Conservation (phyloP, 2,113 vertebrate species). For the Charina bottae region DNA sequence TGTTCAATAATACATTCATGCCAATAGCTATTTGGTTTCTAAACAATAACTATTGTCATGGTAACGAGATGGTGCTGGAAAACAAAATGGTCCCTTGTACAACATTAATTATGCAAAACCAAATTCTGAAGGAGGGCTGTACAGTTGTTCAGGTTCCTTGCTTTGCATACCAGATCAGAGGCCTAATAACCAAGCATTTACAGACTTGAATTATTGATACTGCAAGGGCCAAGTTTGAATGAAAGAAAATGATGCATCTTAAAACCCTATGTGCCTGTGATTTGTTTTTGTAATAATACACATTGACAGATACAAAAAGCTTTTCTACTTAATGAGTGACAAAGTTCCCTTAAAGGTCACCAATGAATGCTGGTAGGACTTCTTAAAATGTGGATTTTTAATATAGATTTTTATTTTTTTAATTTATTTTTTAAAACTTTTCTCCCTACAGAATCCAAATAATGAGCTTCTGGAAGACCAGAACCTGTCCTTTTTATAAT, state of each 20-base stretch:
- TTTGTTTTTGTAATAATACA: constrained; percentile 23
- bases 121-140: constrained; percentile 56
- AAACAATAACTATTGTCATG: constrained; percentile 59
- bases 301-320: neutral
- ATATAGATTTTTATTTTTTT: neutral
- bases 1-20: constrained; percentile 50
- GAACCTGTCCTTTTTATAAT: neutral
- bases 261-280: neutral
- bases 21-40: constrained; percentile 58
- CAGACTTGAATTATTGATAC: constrained; percentile 25
- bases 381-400: constrained; percentile 39
- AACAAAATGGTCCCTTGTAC: constrained; percentile 62
- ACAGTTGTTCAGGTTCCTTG: constrained; percentile 49
- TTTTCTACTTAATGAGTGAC: constrained; percentile 31
- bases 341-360: constrained; percentile 27
- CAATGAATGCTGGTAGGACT: neutral
- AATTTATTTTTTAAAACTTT: neutral
- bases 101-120: constrained; percentile 63
- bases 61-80: constrained; percentile 60
- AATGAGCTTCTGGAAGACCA: neutral
- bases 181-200: constrained; percentile 42
- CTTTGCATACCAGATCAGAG: constrained; percentile 57
- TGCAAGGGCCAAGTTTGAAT: constrained; percentile 6
- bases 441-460: constrained; percentile 13
- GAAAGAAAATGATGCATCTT: neutral